Evolutionary conservation across 2,888 invertebrate genomes (phyloP), one percentile per base, ranked within the genome.

Genomic region (Papilio elwesi): DNA sequence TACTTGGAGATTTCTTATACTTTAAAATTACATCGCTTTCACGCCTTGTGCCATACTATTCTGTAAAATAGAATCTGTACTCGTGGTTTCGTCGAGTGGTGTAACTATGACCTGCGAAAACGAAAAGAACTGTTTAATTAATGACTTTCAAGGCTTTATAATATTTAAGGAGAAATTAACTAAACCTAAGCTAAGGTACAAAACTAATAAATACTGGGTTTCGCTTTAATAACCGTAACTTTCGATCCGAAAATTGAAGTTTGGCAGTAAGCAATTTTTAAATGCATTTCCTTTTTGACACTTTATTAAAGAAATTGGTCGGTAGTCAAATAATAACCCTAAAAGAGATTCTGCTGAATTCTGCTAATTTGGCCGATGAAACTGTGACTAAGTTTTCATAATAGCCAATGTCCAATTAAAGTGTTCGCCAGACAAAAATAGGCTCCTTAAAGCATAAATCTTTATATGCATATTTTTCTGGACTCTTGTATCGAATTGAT

Each of bases 31-130:
- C 78, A 83, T 84, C 74, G 85, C 88, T 81, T 89, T 90, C 10
- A 92, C 82, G 52, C 83, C 80, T 75, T 90, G 87, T 69, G 86
- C 84, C 75, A 89, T 83, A 78, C 82, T 87, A 63, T 79, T 86
- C 77, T 86, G 85, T 76, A 89, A 76, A 43, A 84, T 77, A n/a
- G 83, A 74, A n/a, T 87, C 87, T 51, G 77, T 83, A 70, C 78
- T 84, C 12, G 83, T 76, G 10, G 85, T 80, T 13, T 86, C 87
- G 59, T 77, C 83, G 48, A 93, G 87, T 1, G 89, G 89, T 4
- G 92, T 90, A 3, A 92, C 92, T 47, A 85, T 75, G 11, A 92
- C 91, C 93, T 93, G 86, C 75, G 47, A 78, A 73, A 71, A 76
- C 38, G 63, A 74, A 53, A 48, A 68, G 62, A 48, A 57, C 53